A percentile compares a stretch with the other conserved stretches of the same genome.
phyloP scores from a whole-genome alignment of 2,797 vertebrate genomes.

The Oreonectes daqikongensis region DNA sequence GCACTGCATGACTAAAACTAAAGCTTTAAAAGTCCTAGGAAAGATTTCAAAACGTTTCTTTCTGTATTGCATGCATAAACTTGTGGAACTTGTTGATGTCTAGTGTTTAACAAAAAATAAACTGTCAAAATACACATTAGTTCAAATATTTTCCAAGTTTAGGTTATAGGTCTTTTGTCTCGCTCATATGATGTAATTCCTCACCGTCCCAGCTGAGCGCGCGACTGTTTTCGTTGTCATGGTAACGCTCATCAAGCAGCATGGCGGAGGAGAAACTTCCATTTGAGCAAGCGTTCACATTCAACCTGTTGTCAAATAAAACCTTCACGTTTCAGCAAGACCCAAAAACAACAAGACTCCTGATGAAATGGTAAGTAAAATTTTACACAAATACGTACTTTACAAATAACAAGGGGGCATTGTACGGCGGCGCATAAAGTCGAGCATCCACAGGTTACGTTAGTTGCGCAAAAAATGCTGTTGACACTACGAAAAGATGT shows the following conservation, averaged over 20 bases:
- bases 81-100: not conserved
- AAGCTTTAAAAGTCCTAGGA: not conserved
- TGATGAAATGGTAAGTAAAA: slow-evolving; percentile 64
- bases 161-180: not conserved
- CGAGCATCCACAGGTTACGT: too few relatives aligned
- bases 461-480: too few relatives aligned
- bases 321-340: slow-evolving; percentile 47
- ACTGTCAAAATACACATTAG: not conserved
- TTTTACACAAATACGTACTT: not conserved
- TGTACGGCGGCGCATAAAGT: too few relatives aligned
- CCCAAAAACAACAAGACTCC: slow-evolving; percentile 7
- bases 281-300: slow-evolving; percentile 36
- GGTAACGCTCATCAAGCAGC: slow-evolving; percentile 32
- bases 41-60: not conserved
- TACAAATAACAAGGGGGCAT: too few relatives aligned
- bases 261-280: slow-evolving; percentile 42
- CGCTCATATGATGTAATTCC: not conserved
- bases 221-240: slow-evolving; percentile 37
- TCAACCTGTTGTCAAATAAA: slow-evolving; percentile 47
- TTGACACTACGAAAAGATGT: too few relatives aligned
- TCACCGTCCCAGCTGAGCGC: not conserved
- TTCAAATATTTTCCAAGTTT: not conserved
- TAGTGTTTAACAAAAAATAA: not conserved
- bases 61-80: not conserved
- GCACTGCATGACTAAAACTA: not conserved